A percentile compares a stretch with the other conserved stretches of the same genome.
Evolutionary conservation across 2,888 invertebrate species (phyloP).

Genomic region (Acanthopleura granulata): DNA sequence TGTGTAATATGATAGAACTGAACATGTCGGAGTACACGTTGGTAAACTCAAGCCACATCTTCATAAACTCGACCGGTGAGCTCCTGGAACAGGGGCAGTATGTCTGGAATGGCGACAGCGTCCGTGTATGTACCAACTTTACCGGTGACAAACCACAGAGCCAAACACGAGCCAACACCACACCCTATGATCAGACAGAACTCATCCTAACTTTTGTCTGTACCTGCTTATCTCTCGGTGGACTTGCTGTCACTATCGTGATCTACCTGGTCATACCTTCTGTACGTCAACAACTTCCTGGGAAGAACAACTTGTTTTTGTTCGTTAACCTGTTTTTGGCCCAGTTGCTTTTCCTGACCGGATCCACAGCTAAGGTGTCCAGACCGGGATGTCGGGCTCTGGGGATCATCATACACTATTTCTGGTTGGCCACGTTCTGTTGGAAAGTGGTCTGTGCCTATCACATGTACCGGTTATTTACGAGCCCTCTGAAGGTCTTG

Average conservation of each 20-base stretch:
- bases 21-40: background rate
- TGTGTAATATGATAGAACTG: background rate
- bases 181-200: slow-evolving; percentile 9
- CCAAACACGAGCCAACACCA: background rate
- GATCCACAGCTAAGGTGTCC: slow-evolving; percentile 9
- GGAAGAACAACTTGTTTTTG: slow-evolving; percentile 11
- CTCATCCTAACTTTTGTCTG: background rate
- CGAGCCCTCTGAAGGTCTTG: background rate
- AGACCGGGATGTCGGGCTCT: background rate
- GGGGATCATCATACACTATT: slow-evolving; percentile 14
- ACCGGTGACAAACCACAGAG: background rate
- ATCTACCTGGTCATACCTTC: background rate
- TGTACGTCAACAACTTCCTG: background rate
- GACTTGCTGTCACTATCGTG: background rate
- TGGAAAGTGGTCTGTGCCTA: slow-evolving; percentile 16
- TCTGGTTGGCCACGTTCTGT: slow-evolving; percentile 14
- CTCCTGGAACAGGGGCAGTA: background rate
- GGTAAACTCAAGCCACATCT: background rate
- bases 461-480: slow-evolving; percentile 18
- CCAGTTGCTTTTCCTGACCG: slow-evolving; percentile 9
- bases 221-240: slow-evolving; percentile 3
- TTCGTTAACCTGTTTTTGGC: slow-evolving; percentile 11
- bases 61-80: background rate
- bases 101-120: background rate
- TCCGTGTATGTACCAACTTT: slow-evolving; percentile 4